phyloP scores from a whole-genome alignment of 2,888 invertebrate genomes.

The Clitarchus hookeri region DNA sequence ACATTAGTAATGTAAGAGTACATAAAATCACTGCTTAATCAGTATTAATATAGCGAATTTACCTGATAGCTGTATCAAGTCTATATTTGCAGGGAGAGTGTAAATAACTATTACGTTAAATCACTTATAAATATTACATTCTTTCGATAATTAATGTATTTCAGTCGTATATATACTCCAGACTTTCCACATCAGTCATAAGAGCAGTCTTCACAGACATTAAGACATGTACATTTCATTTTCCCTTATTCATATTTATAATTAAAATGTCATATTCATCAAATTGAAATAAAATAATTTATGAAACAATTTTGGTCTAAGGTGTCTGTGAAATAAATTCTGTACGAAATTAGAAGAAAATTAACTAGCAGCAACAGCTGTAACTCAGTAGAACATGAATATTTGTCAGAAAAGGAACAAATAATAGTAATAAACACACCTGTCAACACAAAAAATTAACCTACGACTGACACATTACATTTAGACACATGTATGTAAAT shows the following conservation, averaged over 20 bases:
- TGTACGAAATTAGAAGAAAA: background rate
- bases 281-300: too few species aligned
- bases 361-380: background rate
- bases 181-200: background rate
- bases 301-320: too few species aligned
- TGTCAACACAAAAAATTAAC: background rate
- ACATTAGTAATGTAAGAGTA: too few species aligned
- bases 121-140: background rate
- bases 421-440: background rate
- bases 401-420: background rate
- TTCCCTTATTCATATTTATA: background rate
- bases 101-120: background rate
- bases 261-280: background rate
- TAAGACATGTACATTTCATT: background rate
- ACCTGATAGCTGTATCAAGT: background rate
- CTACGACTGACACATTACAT: constrained; percentile 5
- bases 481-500: background rate
- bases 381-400: background rate
- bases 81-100: background rate
- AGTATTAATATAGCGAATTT: background rate
- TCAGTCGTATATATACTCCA: background rate
- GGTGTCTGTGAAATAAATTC: too few species aligned
- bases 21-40: too few species aligned
- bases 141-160: background rate
- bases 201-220: background rate